phyloP scores from a whole-genome alignment of 2,797 vertebrate genomes.

The Lepilemur septentrionalis region DNA sequence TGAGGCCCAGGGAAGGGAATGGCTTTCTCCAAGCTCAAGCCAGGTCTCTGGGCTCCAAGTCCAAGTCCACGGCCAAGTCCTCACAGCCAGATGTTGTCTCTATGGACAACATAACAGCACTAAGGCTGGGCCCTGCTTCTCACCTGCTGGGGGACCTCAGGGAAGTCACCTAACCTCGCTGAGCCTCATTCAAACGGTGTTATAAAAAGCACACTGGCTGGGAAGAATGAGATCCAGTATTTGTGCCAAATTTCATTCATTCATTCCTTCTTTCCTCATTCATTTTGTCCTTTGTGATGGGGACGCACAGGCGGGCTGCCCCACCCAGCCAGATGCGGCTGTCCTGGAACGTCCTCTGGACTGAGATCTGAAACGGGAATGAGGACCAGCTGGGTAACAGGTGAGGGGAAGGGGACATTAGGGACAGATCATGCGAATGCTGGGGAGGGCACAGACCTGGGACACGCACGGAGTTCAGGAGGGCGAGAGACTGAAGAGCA shows the following conservation, averaged over 20 bases:
- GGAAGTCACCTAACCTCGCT: background rate
- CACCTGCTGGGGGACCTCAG: background rate
- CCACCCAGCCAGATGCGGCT: background rate
- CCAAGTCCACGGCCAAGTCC: too few relatives aligned
- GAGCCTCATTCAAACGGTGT: background rate
- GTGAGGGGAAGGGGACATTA: background rate
- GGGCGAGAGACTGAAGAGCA: background rate
- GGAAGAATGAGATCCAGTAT: background rate
- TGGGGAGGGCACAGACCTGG: background rate
- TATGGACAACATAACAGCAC: rapidly evolving
- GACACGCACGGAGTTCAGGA: too few relatives aligned
- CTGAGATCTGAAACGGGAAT: background rate
- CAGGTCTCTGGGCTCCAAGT: background rate
- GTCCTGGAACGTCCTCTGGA: background rate
- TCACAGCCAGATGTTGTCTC: background rate
- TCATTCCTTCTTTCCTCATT: too few relatives aligned
- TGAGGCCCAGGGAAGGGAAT: background rate
- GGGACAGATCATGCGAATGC: background rate
- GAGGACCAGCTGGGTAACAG: background rate
- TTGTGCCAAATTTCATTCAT: background rate
- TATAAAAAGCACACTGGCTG: background rate
- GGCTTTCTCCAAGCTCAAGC: background rate
- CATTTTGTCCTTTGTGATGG: background rate
- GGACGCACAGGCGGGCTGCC: rapidly evolving
- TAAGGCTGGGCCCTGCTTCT: rapidly evolving